Conservation (phyloP, 2,888 invertebrate genomes). For the Abscondita cerata region DNA sequence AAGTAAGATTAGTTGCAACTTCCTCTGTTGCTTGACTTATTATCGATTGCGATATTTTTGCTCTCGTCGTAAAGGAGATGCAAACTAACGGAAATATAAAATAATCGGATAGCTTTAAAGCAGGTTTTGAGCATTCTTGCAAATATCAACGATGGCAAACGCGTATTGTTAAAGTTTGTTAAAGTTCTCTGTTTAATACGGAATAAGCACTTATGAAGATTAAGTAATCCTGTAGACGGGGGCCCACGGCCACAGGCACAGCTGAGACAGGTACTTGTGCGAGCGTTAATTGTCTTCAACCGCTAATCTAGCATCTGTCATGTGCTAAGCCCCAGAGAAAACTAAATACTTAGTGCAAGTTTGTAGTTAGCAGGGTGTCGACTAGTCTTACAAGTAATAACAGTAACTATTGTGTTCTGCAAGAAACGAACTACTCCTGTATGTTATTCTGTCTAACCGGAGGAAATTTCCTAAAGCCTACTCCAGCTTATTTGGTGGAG, state of each 20-base stretch:
- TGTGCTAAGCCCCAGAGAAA: constrained; percentile 44
- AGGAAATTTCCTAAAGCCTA: too few species aligned
- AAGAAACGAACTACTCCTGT: constrained; percentile 12
- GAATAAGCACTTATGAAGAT: constrained; percentile 47
- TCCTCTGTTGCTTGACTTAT: too few species aligned
- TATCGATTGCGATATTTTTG: not conserved
- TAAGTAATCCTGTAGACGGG: constrained; percentile 41
- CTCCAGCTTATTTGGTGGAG: too few species aligned
- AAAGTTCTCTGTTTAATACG: constrained; percentile 32
- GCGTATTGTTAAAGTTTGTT: constrained; percentile 31
- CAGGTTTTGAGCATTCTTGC: constrained; percentile 21
- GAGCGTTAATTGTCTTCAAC: constrained; percentile 52
- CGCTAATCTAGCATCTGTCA: constrained; percentile 51
- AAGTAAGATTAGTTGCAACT: too few species aligned
- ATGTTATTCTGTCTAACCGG: too few species aligned
- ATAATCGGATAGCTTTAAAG: constrained; percentile 29
- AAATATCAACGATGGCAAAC: constrained; percentile 15
- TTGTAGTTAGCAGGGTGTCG: constrained; percentile 33
- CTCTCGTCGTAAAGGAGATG: constrained; percentile 17
- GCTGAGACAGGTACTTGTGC: constrained; percentile 40
- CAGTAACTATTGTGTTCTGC: constrained; percentile 17
- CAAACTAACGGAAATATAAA: constrained; percentile 25
- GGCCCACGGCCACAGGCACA: constrained; percentile 32
- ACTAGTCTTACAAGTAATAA: constrained; percentile 32
- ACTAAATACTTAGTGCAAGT: constrained; percentile 39